Conservation (phyloP, 2,113 vertebrate species). For the Otus sunia region DNA sequence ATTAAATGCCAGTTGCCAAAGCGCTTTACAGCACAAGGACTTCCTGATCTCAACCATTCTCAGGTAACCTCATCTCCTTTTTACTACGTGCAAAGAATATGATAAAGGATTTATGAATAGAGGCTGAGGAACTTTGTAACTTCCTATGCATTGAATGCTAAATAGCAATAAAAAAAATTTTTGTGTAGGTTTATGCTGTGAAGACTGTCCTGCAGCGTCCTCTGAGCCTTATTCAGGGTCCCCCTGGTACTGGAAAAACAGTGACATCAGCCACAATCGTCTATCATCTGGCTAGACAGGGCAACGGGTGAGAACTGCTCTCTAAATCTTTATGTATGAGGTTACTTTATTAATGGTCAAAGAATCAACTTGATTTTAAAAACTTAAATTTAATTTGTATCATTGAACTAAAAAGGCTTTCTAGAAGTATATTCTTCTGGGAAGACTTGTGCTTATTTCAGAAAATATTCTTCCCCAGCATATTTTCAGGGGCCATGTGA, state of each 20-base stretch:
- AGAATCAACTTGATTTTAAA: neutral
- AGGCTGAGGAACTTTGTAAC: neutral
- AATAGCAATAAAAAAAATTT: neutral
- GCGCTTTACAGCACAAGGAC: conserved; percentile 95
- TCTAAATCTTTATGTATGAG: too few species aligned
- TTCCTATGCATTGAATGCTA: neutral
- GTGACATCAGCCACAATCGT: conserved; percentile 99
- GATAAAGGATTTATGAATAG: neutral
- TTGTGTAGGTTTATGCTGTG: conserved; percentile 92
- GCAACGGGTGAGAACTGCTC: conserved; percentile 85
- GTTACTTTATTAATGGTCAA: too few species aligned
- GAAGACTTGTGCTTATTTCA: neutral
- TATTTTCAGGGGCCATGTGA: rapidly evolving
- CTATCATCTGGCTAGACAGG: conserved; percentile 95
- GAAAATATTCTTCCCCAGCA: rapidly evolving
- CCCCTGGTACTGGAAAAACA: conserved; percentile 95
- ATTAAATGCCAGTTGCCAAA: conserved; percentile 99
- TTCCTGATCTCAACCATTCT: conserved; percentile 98
- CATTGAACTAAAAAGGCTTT: neutral
- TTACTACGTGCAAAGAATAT: neutral
- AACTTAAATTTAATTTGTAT: neutral
- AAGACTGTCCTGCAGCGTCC: conserved; percentile 97
- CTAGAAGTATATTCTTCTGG: neutral
- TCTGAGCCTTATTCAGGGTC: conserved; percentile 96
- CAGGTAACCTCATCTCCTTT: conserved; percentile 77